These are phyloP conservation scores for Tridacna gigas DNA, from an alignment of 2,888 invertebrate genomes.

Conservation along the genomic window DNA sequence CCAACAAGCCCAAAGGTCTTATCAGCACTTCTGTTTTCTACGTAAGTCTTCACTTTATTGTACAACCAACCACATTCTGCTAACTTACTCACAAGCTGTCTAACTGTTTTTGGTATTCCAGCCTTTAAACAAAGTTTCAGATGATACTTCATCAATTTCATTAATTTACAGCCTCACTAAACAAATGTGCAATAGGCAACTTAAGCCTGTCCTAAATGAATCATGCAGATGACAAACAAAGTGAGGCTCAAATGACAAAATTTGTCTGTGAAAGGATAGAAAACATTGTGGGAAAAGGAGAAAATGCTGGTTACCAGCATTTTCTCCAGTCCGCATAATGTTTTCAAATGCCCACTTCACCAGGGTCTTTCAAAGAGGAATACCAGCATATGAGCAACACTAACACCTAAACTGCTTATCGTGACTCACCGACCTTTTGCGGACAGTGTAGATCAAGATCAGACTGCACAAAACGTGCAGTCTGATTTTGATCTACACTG, in stretches of 20 bases:
- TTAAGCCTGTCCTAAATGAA: too few relatives aligned
- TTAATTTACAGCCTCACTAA: too few relatives aligned
- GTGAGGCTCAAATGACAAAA: neutral
- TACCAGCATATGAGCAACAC: too few relatives aligned
- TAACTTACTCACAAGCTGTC: conserved; percentile 90
- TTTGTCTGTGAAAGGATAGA: too few relatives aligned
- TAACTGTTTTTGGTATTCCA: conserved; percentile 86
- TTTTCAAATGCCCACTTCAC: too few relatives aligned
- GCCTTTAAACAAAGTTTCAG: conserved; percentile 70
- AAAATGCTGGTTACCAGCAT: neutral
- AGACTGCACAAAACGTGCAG: neutral
- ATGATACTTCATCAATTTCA: too few relatives aligned
- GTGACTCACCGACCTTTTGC: neutral
- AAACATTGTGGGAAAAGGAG: neutral
- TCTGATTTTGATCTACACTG: too few relatives aligned
- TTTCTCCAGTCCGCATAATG: too few relatives aligned
- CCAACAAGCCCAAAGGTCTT: conserved; percentile 85
- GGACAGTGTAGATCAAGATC: neutral
- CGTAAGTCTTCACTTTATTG: conserved; percentile 92
- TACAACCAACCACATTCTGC: conserved; percentile 95
- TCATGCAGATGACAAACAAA: neutral
- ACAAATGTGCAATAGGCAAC: neutral
- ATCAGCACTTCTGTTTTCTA: conserved; percentile 90
- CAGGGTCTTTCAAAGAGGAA: too few relatives aligned
- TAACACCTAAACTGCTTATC: too few relatives aligned